Base-by-base conservation (phyloP, 2,888 invertebrate genomes). In the Notodonta ziczac region DNA sequence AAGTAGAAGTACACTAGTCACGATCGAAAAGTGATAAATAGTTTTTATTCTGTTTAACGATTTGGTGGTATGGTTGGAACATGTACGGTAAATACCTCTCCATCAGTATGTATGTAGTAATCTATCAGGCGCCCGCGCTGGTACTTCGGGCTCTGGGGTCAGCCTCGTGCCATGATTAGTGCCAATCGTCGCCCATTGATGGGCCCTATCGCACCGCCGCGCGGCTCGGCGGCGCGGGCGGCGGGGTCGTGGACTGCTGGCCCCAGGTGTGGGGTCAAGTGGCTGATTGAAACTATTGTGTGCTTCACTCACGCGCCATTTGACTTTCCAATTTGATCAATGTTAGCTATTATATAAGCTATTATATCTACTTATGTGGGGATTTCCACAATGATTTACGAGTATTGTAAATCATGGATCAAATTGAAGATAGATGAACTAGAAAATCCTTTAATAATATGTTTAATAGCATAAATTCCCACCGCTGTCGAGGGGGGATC, bases 291-390 rank as follows among this genome's bases (percentile, higher is more conserved):
- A 50, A n/a, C 50, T 50, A 50, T 50, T 50, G 16, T 50, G 50
- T 8, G 16, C n/a, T 16, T 16, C 56, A 60, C 42, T 60, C 56
- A 52, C 51, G 14, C 5, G 14, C 9, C 8, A 50, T 50, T 46
- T 50, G 14, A 50, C 50, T 50, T 50, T 50, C 16, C 14, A 50
- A 50, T 16, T 50, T 50, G 44, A 44, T 44, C 44, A 44, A 44
- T 44, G 12, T 12, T 9, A 44, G 9, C 5, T 12, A 12, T 40
- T 40, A 40, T 40, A 40, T 40, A 44, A 13, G 24, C 24, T 24
- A n/a, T n/a, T n/a, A n/a, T 12, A 44, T 10, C 12, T 5, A 12
- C 12, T 44, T 44, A 44, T 44, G 12, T 44, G 44, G 12, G 12
- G 44, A 12, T 44, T 10, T 44, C 24, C 2, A 24, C 24, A 24